phyloP scores from a whole-genome alignment of 37 sponge, comb jelly and placozoan genomes.

The Halichondria panicea region DNA sequence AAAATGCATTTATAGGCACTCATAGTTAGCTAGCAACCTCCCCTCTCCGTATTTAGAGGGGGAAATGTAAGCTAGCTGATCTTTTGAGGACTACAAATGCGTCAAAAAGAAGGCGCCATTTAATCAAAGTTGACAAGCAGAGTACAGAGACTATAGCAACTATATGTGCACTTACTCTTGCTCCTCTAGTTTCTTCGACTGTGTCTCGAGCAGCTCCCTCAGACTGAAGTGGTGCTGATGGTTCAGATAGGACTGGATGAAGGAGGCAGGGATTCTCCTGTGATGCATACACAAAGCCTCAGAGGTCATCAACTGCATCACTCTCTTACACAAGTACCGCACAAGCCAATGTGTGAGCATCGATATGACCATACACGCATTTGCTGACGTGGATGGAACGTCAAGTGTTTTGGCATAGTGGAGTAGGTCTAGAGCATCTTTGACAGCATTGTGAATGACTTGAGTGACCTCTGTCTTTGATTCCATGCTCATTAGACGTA shows the following conservation, averaged over 20 bases:
- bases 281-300: slow-evolving; percentile 47
- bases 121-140: too few species aligned
- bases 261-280: slow-evolving; percentile 33
- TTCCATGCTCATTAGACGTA: slow-evolving; percentile 15
- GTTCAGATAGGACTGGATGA: slow-evolving; percentile 60
- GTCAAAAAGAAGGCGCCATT: too few species aligned
- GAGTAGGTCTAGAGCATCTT: slow-evolving; percentile 28
- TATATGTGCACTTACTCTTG: slow-evolving; percentile 7
- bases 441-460: slow-evolving; percentile 19
- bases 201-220: slow-evolving; percentile 47
- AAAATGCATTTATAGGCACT: too few species aligned
- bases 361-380: slow-evolving; percentile 51
- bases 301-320: slow-evolving; percentile 69
- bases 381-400: slow-evolving; percentile 16
- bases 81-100: too few species aligned
- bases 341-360: slow-evolving; percentile 39
- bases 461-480: slow-evolving; percentile 8
- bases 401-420: slow-evolving; percentile 1
- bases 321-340: slow-evolving; percentile 29
- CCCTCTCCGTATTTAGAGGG: too few species aligned
- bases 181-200: not conserved
- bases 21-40: too few species aligned
- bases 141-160: too few species aligned
- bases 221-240: slow-evolving; percentile 84
- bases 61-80: too few species aligned